Conservation (phyloP, 2,797 vertebrate genomes). For the Nannoperca obscura region DNA sequence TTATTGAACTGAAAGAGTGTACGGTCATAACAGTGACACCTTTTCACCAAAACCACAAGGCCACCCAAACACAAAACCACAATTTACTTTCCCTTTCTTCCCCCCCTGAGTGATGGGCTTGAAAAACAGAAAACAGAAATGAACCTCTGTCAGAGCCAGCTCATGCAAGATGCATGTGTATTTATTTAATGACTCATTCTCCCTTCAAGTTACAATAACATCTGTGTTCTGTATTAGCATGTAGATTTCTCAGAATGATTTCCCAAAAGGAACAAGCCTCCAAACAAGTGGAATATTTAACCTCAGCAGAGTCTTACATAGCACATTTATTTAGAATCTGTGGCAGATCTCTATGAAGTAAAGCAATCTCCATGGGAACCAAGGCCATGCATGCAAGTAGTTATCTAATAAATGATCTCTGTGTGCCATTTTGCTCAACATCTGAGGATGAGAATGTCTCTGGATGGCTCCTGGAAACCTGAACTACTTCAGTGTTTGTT, state of each 20-base stretch:
- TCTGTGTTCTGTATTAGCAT: slow-evolving; percentile 58
- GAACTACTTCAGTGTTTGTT: slow-evolving; percentile 44
- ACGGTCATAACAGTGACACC: slow-evolving; percentile 38
- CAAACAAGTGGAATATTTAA: slow-evolving; percentile 48
- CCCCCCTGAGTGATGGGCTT: slow-evolving; percentile 29
- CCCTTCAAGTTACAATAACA: slow-evolving; percentile 55
- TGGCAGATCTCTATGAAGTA: slow-evolving; percentile 20
- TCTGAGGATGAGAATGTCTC: slow-evolving; percentile 51
- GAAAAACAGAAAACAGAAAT: slow-evolving; percentile 37
- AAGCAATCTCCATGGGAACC: slow-evolving; percentile 43
- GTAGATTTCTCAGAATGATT: slow-evolving; percentile 44
- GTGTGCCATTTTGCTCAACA: slow-evolving; percentile 36
- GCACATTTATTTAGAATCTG: slow-evolving; percentile 54
- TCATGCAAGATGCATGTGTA: slow-evolving; percentile 51
- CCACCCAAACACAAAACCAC: slow-evolving; percentile 64
- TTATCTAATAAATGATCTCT: slow-evolving; percentile 44
- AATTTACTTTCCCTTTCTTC: slow-evolving; percentile 45
- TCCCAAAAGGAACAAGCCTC: slow-evolving; percentile 53
- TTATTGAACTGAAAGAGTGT: slow-evolving; percentile 25
- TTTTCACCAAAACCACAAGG: slow-evolving; percentile 41
- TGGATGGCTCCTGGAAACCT: slow-evolving; percentile 30
- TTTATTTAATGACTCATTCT: slow-evolving; percentile 65
- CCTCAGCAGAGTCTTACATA: slow-evolving; percentile 44
- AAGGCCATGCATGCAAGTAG: slow-evolving; percentile 46
- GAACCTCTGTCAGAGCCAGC: slow-evolving; percentile 38